Evolutionary conservation across 2,888 invertebrate genomes (phyloP).

Genomic region (Acanthosepion lycidas): DNA sequence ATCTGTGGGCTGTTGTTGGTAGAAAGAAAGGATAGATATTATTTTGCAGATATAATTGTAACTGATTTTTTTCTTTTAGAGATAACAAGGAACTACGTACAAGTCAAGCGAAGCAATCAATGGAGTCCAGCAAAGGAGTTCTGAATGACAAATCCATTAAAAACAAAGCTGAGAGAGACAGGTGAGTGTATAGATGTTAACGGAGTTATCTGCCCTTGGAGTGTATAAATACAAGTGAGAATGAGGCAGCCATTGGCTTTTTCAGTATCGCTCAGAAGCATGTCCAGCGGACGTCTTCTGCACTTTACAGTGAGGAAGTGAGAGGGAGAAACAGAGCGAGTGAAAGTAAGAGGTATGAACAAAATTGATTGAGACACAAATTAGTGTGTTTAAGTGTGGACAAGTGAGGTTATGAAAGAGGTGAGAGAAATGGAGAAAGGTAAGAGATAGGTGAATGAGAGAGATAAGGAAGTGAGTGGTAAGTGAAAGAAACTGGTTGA

Average conservation of each 20-base stretch:
- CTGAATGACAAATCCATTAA: slow-evolving; percentile 95
- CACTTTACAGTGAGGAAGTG: not conserved
- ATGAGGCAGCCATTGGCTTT: no score
- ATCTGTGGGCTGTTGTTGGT: no score
- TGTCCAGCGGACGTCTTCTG: no score
- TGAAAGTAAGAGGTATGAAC: not conserved
- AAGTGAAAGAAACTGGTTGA: not conserved
- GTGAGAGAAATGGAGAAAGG: not conserved
- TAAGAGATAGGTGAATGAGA: not conserved
- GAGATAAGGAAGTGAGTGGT: not conserved
- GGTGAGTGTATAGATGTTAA: slow-evolving; percentile 61
- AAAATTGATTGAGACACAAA: not conserved
- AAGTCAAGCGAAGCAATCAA: slow-evolving; percentile 94
- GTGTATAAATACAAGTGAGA: no score
- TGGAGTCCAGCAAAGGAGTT: slow-evolving; percentile 96
- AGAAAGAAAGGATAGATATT: no score
- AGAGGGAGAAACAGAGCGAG: not conserved
- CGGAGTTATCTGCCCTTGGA: no score
- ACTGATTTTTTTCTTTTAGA: slow-evolving; percentile 76
- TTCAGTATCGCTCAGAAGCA: no score
- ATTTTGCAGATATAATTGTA: not conserved
- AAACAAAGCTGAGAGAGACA: slow-evolving; percentile 97
- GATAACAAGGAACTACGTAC: slow-evolving; percentile 97
- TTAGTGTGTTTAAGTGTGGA: no score
- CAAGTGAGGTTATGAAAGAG: not conserved